Conservation (phyloP, 1,140 invertebrate genomes). For the Nasonia longicornis region DNA sequence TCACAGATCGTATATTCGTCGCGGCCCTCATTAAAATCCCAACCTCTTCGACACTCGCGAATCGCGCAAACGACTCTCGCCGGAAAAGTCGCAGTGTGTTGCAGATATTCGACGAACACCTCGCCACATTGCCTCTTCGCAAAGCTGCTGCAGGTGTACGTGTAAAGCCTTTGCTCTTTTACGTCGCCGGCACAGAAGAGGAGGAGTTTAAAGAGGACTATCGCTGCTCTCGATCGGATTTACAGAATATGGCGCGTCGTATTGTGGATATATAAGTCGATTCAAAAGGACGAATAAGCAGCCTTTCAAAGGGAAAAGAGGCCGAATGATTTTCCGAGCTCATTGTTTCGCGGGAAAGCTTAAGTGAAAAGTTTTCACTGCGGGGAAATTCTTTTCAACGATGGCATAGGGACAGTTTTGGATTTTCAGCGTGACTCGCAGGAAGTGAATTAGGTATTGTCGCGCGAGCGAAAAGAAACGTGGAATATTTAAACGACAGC, state of each 20-base stretch:
- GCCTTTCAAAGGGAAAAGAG: background rate
- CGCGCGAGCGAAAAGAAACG: background rate
- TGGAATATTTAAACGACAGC: background rate
- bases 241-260: background rate
- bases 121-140: background rate
- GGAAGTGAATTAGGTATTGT: background rate
- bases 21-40: too few relatives aligned
- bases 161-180: conserved; percentile 9
- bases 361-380: background rate
- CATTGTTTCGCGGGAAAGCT: background rate
- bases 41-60: too few relatives aligned
- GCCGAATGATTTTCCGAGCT: background rate
- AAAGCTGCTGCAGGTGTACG: background rate
- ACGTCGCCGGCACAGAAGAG: background rate
- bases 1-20: too few relatives aligned
- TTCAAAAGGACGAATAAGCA: background rate
- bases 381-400: background rate
- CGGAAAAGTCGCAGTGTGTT: too few relatives aligned
- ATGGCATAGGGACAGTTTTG: background rate
- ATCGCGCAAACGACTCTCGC: background rate
- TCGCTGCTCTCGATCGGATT: conserved; percentile 22
- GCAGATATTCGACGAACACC: too few relatives aligned
- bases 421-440: background rate
- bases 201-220: conserved; percentile 22
- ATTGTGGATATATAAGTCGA: background rate